Evolutionary conservation across 2,888 invertebrate genomes (phyloP), one percentile per base, ranked within the genome.

Genomic region (Trissonchulus latispiculum): DNA sequence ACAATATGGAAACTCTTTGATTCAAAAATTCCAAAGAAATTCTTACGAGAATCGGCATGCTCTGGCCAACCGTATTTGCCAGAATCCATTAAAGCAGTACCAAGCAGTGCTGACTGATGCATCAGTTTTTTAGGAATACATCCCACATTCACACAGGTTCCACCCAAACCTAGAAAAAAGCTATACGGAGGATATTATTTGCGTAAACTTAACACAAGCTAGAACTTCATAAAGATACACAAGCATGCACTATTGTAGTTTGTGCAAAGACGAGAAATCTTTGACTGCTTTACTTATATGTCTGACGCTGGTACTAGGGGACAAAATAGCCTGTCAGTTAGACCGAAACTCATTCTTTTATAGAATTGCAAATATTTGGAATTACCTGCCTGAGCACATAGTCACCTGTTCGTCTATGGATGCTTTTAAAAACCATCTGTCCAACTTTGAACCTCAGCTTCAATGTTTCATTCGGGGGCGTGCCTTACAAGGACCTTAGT

Each of bases 121-220:
- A 97, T 95, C 75, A 97, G 86, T 84, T 97, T 97, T 85, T 97
- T 97, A 2, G 96, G 96, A 84, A 97, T 96, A 83, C 95, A 96
- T 48, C 96, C 96, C 2, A 96, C 96, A 86, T 88, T 88, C 31
- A 87, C 86, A 84, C 96, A 96, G 0, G 96, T 96, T 48, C 96
- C 96, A 66, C 96, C 96, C 1, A 96, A 87, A 67, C 95, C 86
- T 83, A 75, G 3, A 76, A 76, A 61, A 75, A 36, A 71, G 23
- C 23, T 59, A 59, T 23, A 23, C 28, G 28, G 59, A 59, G 66
- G n/a, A n/a, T n/a, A n/a, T n/a, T n/a, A 59, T 23, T 23, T n/a
- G 31, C 70, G 68, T 35, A 48, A 28, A 73, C 23, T 15, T 36
- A 61, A 23, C 28, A 75, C 35, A 28, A 23, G 35, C 29, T 28